Percentiles rank a stretch among this genome's conserved stretches.
These are phyloP conservation scores for Exephanes ischioxanthus DNA, from an alignment of 2,888 invertebrate species.

Conservation along the genomic window DNA sequence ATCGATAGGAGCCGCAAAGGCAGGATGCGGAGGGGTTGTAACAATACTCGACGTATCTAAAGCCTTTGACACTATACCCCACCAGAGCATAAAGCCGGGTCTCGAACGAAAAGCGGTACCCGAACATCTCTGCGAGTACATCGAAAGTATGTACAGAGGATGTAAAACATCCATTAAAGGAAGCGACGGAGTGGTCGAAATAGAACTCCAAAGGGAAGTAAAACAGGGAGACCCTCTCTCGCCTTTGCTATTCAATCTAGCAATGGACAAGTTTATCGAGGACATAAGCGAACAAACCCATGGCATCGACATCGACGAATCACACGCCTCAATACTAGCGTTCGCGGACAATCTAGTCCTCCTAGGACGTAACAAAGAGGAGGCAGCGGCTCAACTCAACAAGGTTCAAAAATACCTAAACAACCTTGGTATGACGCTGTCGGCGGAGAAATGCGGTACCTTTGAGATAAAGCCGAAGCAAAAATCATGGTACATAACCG, in stretches of 20 bases:
- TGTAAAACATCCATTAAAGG: slow-evolving; percentile 47
- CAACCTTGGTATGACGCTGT: slow-evolving; percentile 44
- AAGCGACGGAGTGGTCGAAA: not conserved
- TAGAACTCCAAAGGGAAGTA: slow-evolving; percentile 13
- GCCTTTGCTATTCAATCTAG: slow-evolving; percentile 45
- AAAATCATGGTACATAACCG: slow-evolving; percentile 46
- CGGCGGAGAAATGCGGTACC: slow-evolving; percentile 43
- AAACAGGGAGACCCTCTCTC: slow-evolving; percentile 48
- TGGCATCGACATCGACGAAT: not conserved
- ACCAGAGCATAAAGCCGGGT: slow-evolving; percentile 40
- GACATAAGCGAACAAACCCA: slow-evolving; percentile 26
- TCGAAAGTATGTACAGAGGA: slow-evolving; percentile 27
- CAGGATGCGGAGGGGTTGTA: slow-evolving; percentile 28
- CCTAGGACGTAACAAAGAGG: not conserved
- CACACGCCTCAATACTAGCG: slow-evolving; percentile 4
- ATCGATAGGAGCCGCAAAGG: slow-evolving; percentile 30
- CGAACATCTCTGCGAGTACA: not conserved
- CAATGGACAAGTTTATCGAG: slow-evolving; percentile 75
- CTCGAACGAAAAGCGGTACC: slow-evolving; percentile 47
- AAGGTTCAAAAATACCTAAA: not conserved
- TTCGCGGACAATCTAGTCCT: slow-evolving; percentile 71
- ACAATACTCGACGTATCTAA: slow-evolving; percentile 68
- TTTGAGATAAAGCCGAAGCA: slow-evolving; percentile 19
- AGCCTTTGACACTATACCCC: slow-evolving; percentile 73
- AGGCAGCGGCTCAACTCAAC: slow-evolving; percentile 16